Percentiles rank a stretch among this genome's conserved stretches.
These are phyloP conservation scores for Drosophila carrolli DNA, from an alignment of 1,140 invertebrate species.

Conservation along the genomic window DNA sequence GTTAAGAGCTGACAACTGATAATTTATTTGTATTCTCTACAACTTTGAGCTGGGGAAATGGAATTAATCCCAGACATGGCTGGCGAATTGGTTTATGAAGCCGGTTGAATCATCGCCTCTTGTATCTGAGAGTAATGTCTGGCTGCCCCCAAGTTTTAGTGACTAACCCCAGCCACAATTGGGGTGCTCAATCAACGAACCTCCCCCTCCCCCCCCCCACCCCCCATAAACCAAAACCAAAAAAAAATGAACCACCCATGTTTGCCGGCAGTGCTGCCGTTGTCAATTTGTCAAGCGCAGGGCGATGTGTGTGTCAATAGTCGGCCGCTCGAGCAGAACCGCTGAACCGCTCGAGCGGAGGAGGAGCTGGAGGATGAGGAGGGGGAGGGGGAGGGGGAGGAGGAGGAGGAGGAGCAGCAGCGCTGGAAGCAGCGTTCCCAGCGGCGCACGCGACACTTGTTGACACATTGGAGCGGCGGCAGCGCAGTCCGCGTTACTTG, in stretches of 20 bases:
- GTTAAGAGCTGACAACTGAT: background rate
- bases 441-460: slow-evolving; percentile 72
- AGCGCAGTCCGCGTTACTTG: slow-evolving; percentile 2
- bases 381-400: background rate
- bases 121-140: slow-evolving; percentile 21
- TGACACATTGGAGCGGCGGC: slow-evolving; percentile 47
- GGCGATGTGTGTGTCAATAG: slow-evolving; percentile 6
- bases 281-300: background rate
- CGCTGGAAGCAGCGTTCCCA: slow-evolving; percentile 38
- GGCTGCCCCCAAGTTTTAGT: slow-evolving; percentile 7
- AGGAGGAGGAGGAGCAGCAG: background rate
- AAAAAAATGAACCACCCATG: too few relatives aligned
- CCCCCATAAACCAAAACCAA: too few relatives aligned
- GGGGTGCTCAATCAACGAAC: too few relatives aligned
- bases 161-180: slow-evolving; percentile 17
- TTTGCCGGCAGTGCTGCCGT: background rate
- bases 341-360: too few relatives aligned
- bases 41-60: background rate
- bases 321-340: background rate
- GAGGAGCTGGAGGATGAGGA: background rate
- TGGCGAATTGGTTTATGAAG: background rate
- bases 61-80: background rate
- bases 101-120: slow-evolving; percentile 34
- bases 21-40: background rate
- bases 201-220: too few relatives aligned